Base-by-base conservation (phyloP, 2,113 vertebrate genomes). In the Myotis brandtii region DNA sequence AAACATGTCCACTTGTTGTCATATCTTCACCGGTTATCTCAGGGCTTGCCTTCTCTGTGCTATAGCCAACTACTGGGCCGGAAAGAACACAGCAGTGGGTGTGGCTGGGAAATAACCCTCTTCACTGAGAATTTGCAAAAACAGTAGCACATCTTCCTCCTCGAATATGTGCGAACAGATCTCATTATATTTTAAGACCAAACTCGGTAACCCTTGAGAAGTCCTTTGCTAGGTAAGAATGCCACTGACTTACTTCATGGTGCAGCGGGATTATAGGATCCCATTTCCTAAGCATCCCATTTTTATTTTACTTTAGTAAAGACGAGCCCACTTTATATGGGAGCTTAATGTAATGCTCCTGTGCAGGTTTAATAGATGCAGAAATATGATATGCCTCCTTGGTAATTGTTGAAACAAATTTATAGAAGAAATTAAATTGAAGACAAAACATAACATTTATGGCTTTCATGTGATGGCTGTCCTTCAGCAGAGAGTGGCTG, bases 1-100 rank as follows among this genome's bases (percentile, higher is more conserved):
- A 99, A 98, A 98, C 97, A 92, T 95, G 97, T 97, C 94, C 91
- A 48, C 97, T 98, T 96, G 97, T 96, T 98, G 98, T 98, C 98
- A 93, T 98, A 98, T 96, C 98, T 97, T 82, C 16, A 64, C 95
- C 96, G 95, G 98, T 98, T 98, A 98, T 98, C 98, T 98, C 94
- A 69, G 84, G 97, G 97, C 86, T 87, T 92, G 97, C 91, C 97
- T 97, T 95, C 96, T 97, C 88, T 56, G 5, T 81, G 94, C 64
- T 88, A 91, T 17, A 37, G 96, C 97, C 88, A 89, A 97, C 73
- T 83, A 18, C 6, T 62, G 46, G 92, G 94, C 84, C 98, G 97
- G 97, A 97, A 97, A 98, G 97, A 67, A 91, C 91, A 69, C 73
- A 80, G 97, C 95, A 75, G 93, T 67, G 80, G 73, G 67, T 70